Conservation (phyloP, 2,113 vertebrate genomes). For the Gavia stellata region DNA sequence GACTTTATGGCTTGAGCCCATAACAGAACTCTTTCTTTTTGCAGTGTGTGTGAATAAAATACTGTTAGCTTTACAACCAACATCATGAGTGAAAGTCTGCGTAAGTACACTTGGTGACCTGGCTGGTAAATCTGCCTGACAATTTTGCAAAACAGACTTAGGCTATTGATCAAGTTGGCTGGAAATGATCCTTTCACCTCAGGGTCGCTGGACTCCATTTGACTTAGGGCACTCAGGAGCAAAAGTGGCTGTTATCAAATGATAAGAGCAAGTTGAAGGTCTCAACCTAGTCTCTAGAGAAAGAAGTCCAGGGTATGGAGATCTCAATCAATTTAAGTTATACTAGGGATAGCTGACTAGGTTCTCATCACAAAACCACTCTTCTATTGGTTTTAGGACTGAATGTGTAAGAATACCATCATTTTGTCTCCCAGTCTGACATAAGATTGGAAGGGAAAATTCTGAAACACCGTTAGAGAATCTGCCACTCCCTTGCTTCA, state of each 20-base stretch:
- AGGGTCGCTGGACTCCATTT: constrained; percentile 1
- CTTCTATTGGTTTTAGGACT: background rate
- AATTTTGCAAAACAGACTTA: constrained; percentile 19
- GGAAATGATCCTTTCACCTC: constrained; percentile 23
- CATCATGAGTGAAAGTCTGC: background rate
- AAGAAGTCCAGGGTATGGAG: background rate
- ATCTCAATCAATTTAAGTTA: constrained; percentile 28
- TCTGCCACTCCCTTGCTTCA: background rate
- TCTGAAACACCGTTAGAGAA: background rate
- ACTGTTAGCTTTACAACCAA: background rate
- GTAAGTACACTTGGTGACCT: background rate
- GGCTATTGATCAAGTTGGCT: constrained; percentile 18
- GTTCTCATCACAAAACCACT: background rate
- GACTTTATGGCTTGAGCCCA: background rate
- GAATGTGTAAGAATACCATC: background rate
- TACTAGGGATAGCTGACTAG: background rate
- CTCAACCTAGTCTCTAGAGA: background rate
- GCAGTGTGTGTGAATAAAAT: background rate
- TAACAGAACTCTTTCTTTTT: background rate
- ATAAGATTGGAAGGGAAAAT: background rate
- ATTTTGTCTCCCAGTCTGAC: background rate
- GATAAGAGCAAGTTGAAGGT: constrained; percentile 20
- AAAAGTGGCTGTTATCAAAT: constrained; percentile 15
- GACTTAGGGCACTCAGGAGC: background rate
- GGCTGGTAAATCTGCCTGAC: background rate